Evolutionary conservation across 2,113 vertebrate genomes (phyloP).

Genomic region (Dipodomys ordii): DNA sequence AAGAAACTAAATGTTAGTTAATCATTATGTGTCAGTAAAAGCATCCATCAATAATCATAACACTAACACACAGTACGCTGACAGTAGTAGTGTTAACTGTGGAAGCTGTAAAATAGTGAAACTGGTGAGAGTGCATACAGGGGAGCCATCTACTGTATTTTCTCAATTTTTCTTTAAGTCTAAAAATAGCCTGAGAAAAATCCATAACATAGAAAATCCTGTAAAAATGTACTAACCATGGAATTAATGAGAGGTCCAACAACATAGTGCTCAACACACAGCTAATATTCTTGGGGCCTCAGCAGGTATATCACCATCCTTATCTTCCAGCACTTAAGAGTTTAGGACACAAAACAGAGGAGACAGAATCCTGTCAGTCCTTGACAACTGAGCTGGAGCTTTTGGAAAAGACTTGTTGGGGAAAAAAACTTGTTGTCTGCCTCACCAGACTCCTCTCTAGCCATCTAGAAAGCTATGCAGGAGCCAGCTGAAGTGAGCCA

Average conservation of each 20-base stretch:
- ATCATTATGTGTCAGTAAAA: not conserved
- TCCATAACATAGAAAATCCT: not conserved
- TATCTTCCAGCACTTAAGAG: not conserved
- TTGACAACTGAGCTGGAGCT: not conserved
- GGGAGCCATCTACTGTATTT: not conserved
- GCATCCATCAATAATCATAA: not conserved
- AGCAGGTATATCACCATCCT: not conserved
- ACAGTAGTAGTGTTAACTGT: not conserved
- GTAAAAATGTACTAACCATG: not conserved
- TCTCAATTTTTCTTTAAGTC: conserved; percentile 29
- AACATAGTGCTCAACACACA: not conserved
- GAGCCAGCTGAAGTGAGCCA: not conserved
- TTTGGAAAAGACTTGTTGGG: not conserved
- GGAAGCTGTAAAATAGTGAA: not conserved
- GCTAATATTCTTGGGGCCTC: not conserved
- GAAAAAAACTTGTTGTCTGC: not conserved
- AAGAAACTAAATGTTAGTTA: not conserved
- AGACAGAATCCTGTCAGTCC: not conserved
- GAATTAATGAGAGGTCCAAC: not conserved
- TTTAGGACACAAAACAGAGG: not conserved
- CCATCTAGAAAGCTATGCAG: not conserved
- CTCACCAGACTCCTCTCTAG: not conserved
- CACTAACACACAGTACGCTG: not conserved
- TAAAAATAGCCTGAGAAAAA: not conserved
- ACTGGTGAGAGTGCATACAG: not conserved